phyloP scores from a whole-genome alignment of 2,113 vertebrate species.

The Phodopus roborovskii region DNA sequence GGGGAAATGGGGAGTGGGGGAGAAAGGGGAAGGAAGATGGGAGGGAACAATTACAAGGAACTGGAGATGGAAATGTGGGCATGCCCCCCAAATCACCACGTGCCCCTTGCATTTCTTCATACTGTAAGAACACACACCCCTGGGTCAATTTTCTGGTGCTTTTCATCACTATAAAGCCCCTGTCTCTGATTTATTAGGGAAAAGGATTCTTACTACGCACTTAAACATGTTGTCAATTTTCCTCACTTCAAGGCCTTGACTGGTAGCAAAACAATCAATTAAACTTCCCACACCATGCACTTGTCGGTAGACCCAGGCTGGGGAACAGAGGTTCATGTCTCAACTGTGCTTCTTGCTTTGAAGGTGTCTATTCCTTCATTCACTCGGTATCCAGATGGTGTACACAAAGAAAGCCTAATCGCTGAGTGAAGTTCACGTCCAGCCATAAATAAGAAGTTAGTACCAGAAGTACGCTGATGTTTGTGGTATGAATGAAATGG shows the following conservation, averaged over 20 bases:
- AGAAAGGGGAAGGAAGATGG: neutral
- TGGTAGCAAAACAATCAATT: neutral
- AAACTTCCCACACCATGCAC: rapidly evolving
- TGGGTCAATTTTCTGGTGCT: neutral
- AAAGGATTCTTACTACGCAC: neutral
- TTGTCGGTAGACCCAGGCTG: neutral
- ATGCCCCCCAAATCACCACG: neutral
- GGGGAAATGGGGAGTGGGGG: too few relatives aligned
- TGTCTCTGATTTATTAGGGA: conserved; percentile 13
- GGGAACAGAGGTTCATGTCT: neutral
- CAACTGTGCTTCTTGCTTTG: neutral
- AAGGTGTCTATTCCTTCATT: neutral
- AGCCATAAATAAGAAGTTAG: conserved; percentile 32
- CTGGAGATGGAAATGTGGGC: neutral
- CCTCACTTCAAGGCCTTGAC: neutral
- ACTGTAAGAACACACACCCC: neutral
- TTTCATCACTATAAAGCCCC: neutral
- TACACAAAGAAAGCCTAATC: neutral
- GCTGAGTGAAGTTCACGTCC: neutral
- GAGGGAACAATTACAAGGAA: neutral
- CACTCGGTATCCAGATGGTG: neutral
- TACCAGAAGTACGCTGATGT: neutral
- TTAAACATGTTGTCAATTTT: neutral
- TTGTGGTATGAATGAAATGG: conserved; percentile 51
- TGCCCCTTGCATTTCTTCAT: neutral